Evolutionary conservation across 2,113 vertebrate species (phyloP).

Genomic region (Tychaedon coryphoeus): DNA sequence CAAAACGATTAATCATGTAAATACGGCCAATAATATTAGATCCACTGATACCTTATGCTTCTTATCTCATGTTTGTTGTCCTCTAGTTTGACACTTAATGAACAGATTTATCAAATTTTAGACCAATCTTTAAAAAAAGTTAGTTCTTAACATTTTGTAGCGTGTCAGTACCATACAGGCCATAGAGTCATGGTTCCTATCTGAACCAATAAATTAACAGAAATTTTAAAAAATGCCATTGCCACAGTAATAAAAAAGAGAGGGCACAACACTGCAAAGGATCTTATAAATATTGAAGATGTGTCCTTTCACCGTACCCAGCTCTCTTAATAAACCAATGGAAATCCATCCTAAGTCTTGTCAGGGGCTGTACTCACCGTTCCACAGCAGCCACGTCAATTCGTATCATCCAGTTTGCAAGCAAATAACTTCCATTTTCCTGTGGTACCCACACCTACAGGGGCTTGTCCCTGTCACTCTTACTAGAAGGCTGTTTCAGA

Average conservation of each 20-base stretch:
- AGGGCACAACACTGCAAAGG: background rate
- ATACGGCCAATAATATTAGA: background rate
- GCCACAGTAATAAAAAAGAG: background rate
- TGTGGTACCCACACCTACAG: background rate
- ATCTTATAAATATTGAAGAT: background rate
- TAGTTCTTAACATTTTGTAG: background rate
- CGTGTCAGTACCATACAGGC: background rate
- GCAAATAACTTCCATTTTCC: background rate
- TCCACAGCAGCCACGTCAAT: background rate
- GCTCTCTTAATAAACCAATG: background rate
- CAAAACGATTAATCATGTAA: background rate
- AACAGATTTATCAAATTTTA: background rate
- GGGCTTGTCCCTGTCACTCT: background rate
- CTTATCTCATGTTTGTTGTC: background rate
- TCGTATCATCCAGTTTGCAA: background rate
- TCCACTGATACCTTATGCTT: background rate
- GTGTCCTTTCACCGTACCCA: background rate
- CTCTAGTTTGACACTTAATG: background rate
- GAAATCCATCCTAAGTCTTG: background rate
- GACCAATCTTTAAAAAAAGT: background rate
- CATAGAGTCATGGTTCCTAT: background rate
- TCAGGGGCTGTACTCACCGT: conserved; percentile 18
- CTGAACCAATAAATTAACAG: background rate
- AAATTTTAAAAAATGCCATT: background rate
- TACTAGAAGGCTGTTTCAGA: background rate